A percentile compares a stretch with the other conserved stretches of the same genome.
phyloP scores from a whole-genome alignment of 2,888 invertebrate genomes.

The Eumerus sabulonum region DNA sequence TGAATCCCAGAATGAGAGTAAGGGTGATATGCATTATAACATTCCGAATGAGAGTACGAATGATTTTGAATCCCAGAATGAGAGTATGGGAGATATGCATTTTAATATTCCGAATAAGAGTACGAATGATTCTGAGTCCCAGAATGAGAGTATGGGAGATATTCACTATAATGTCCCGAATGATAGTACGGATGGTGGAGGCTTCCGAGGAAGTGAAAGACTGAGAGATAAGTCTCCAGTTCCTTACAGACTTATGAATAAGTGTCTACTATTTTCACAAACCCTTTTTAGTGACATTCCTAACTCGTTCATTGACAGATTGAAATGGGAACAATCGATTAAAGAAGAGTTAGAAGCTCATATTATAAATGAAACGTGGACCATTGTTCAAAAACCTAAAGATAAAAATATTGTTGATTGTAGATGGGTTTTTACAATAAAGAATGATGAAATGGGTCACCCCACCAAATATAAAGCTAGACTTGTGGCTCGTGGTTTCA shows the following conservation, averaged over 20 bases:
- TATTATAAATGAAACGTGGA: slow-evolving; percentile 61
- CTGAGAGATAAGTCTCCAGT: slow-evolving; percentile 7
- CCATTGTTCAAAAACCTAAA: slow-evolving; percentile 48
- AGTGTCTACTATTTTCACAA: slow-evolving; percentile 2
- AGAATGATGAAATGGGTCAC: slow-evolving; percentile 48
- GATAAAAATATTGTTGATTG: slow-evolving; percentile 65
- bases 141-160: no score
- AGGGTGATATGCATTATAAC: no score
- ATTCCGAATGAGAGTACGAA: no score
- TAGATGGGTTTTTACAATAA: slow-evolving; percentile 69
- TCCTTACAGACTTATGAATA: slow-evolving; percentile 9
- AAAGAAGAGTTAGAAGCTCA: slow-evolving; percentile 62
- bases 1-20: no score
- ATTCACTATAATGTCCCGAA: slow-evolving; percentile 1
- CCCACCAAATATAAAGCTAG: slow-evolving; percentile 11
- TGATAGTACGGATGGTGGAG: not conserved
- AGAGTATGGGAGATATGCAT: no score
- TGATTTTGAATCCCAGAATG: no score
- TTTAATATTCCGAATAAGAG: no score
- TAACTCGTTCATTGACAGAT: slow-evolving; percentile 50
- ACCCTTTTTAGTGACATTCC: slow-evolving; percentile 28
- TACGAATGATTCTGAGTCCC: no score
- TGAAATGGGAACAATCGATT: slow-evolving; percentile 62
- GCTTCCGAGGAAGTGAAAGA: slow-evolving; percentile 2
- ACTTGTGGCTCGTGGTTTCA: slow-evolving; percentile 17